Base-by-base conservation (phyloP, 2,113 vertebrate genomes). In the Perognathus longimembris region DNA sequence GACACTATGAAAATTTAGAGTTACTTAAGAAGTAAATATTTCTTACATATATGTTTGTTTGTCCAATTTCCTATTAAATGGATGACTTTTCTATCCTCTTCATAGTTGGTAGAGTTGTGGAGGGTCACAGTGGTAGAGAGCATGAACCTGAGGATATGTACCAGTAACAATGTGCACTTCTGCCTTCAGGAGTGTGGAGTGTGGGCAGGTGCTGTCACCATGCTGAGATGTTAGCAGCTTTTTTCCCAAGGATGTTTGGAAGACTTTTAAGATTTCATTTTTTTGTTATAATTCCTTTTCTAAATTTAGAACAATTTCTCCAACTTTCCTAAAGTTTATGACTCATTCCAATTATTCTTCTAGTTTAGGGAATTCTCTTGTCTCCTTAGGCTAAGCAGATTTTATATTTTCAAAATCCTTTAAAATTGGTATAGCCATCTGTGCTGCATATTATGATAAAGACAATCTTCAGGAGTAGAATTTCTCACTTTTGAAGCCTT, bases 331-430 rank as follows among this genome's bases (percentile, higher is more conserved):
- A 63, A 92, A 71, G 32, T 81, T 85, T 73, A 36, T 61, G 85
- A 69, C 24, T 63, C 24, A 34, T 1, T 88, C 90, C 30, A 79
- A 15, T 73, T 26, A 91, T 90, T 88, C 50, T 95, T 89, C 24
- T 70, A 50, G 12, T 73, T 78, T 79, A 70, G 50, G 54, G 81
- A 88, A 75, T 59, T 92, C 21, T 66, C 88, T 86, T 57, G 73
- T 81, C 24, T 94, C 12, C 11, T 83, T 34, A 59, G 11, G 63
- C 30, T 63, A 61, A 36, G 34, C 82, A 36, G 21, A 67, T 94
- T 91, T 89, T 93, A 36, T 34, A 87, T 86, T 94, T n/a, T 94
- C 75, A 88, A 82, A 54, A 34, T 90, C 15, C 50, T 54, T 84
- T 80, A 87, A 92, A 76, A 80, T 32, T 71, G 67, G 57, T 67